A percentile compares a stretch with the other conserved stretches of the same genome.
phyloP scores from a whole-genome alignment of 1,140 invertebrate species.

The Pseudomyrmex dendroicus region DNA sequence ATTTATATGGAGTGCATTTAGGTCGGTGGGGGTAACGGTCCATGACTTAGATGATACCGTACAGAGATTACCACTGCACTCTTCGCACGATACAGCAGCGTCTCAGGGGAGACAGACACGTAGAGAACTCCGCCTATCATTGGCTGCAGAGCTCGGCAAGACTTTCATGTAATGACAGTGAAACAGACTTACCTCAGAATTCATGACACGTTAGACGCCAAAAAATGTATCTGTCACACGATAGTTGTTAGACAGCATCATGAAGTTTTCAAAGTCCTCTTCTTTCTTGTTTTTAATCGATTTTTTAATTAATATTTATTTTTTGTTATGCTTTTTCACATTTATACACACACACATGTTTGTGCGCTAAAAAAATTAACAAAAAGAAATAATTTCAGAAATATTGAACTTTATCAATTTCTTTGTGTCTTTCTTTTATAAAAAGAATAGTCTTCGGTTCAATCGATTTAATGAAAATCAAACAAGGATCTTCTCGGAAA shows the following conservation, averaged over 20 bases:
- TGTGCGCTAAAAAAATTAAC: too few species aligned
- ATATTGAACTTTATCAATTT: too few species aligned
- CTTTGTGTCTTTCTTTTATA: too few species aligned
- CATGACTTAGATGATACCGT: conserved; percentile 71
- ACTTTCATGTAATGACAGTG: conserved; percentile 10
- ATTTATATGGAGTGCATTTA: conserved; percentile 84
- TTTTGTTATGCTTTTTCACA: neutral
- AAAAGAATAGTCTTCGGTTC: too few species aligned
- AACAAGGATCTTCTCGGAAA: neutral
- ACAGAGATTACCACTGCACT: conserved; percentile 59
- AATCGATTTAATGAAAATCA: neutral
- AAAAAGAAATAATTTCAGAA: too few species aligned
- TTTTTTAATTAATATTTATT: neutral
- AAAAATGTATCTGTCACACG: neutral
- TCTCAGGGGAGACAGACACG: neutral
- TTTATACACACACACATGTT: neutral
- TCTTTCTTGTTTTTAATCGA: too few species aligned
- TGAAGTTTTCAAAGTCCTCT: too few species aligned
- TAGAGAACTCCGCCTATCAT: too few species aligned
- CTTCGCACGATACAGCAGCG: conserved; percentile 8
- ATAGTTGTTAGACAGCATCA: neutral
- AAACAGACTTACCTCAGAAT: conserved; percentile 13
- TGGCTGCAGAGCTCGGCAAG: too few species aligned
- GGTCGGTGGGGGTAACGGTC: conserved; percentile 83
- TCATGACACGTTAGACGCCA: neutral